These are phyloP conservation scores for Lagocephalus sceleratus DNA, from an alignment of 2,797 vertebrate genomes.

Conservation along the genomic window DNA sequence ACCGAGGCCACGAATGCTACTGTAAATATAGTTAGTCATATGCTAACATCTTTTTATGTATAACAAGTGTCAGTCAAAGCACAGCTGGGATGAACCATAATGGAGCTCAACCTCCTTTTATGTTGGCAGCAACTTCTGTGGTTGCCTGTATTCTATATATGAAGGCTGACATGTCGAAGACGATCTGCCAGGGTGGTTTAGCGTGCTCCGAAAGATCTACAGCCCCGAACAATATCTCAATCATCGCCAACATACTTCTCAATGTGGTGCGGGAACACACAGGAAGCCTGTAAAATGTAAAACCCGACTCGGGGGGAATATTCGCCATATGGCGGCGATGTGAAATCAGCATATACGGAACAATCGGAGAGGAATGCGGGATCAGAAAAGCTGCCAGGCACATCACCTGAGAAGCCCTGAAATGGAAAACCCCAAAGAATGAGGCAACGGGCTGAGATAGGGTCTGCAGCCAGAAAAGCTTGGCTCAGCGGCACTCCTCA, in stretches of 20 bases:
- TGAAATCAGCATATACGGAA: background rate
- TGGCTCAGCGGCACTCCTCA: too few species aligned
- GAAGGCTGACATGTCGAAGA: background rate
- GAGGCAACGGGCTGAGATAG: background rate
- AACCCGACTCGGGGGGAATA: background rate
- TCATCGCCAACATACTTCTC: background rate
- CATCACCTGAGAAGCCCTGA: background rate
- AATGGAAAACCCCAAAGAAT: background rate
- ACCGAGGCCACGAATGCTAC: too few species aligned
- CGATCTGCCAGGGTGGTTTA: background rate
- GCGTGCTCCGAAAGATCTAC: background rate
- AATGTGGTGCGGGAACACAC: background rate
- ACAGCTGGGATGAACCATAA: background rate
- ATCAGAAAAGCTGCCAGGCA: background rate
- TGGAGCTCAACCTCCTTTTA: background rate
- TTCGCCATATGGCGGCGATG: background rate
- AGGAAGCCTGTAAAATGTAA: background rate
- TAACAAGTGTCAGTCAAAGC: background rate
- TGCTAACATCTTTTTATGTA: background rate
- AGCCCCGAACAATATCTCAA: background rate
- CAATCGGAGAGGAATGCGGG: too few species aligned
- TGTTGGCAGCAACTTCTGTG: background rate
- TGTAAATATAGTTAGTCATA: background rate
- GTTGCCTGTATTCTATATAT: background rate
- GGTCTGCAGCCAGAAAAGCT: conserved; percentile 1